These are phyloP conservation scores for Phyllostomus hastatus DNA, from an alignment of 2,113 vertebrate genomes.

Conservation along the genomic window DNA sequence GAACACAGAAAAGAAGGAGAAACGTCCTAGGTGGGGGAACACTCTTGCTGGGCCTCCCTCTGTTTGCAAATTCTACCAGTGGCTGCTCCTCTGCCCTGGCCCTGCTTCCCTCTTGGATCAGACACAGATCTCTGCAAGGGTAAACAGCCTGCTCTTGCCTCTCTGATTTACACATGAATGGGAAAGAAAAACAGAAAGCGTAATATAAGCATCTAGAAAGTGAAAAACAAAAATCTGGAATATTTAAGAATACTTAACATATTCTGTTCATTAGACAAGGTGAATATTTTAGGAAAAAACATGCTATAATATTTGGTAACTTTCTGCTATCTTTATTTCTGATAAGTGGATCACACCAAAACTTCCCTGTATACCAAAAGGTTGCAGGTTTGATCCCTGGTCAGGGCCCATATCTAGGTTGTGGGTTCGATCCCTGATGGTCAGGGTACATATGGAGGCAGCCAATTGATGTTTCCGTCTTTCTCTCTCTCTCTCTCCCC, in stretches of 20 bases:
- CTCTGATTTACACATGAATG: not conserved
- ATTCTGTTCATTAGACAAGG: not conserved
- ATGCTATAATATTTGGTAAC: not conserved
- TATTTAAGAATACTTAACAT: not conserved
- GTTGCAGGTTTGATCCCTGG: too few relatives aligned
- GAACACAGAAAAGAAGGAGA: not conserved
- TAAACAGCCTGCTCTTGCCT: not conserved
- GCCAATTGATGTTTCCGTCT: too few relatives aligned
- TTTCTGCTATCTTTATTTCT: not conserved
- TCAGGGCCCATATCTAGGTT: too few relatives aligned
- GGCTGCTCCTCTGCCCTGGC: fast-evolving
- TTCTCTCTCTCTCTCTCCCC: too few relatives aligned
- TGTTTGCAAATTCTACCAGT: fast-evolving
- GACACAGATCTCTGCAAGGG: not conserved
- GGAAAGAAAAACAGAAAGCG: not conserved
- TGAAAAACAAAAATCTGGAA: not conserved
- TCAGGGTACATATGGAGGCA: too few relatives aligned
- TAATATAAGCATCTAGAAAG: not conserved
- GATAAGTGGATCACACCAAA: not conserved
- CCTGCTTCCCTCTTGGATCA: too few relatives aligned
- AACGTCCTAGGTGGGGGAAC: fast-evolving
- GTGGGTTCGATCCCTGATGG: too few relatives aligned
- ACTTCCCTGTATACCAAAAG: not conserved
- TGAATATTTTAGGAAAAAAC: not conserved
- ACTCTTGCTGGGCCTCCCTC: fast-evolving